Evolutionary conservation across 2,888 invertebrate genomes (phyloP), one percentile per base, ranked within the genome.

Genomic region (Microdon myrmicae): DNA sequence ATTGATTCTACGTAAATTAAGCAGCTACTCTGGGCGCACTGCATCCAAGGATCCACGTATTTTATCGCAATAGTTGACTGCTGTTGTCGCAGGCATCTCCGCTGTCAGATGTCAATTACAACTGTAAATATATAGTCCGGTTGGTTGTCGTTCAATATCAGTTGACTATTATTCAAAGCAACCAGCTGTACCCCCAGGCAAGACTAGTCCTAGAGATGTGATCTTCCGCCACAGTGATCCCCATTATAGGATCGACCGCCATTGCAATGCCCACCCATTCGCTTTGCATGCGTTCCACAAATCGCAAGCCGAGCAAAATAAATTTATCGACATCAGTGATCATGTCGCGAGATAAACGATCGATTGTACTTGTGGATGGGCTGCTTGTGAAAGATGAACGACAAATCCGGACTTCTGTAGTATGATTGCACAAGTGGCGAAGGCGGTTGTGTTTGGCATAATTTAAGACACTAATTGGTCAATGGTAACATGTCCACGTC

Each of bases 281-380:
- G 64, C 64, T 64, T 64, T 64, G 64, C 64, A 64, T 64, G 64
- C 64, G 64, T 64, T 64, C 58, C 64, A 59, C 66, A 66, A 66
- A 59, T 66, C 66, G 66, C 66, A 66, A 66, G 59, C 59, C 59
- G 58, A 66, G 67, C 64, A 68, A 64, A 68, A 69, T 68, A 69
- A 69, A 69, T 69, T 69, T 61, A 69, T 69, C 67, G 68, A 61
- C 61, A 68, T 67, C 67, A 70, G 69, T 70, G 73, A 72, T 73
- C 71, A 72, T 72, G 71, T 72, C 72, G 70, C 69, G 68, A 70
- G 72, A 73, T 72, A 71, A 72, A 71, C 71, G 70, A 72, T 72
- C 70, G 71, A 72, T 72, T 69, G 72, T 67, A 61, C 56, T 56
- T 56, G 55, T 55, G 45, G 60, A 60, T 67, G 55, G 56, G 47